phyloP scores from a whole-genome alignment of 2,113 vertebrate genomes.

The Speoplatyrhinus poulsoni region DNA sequence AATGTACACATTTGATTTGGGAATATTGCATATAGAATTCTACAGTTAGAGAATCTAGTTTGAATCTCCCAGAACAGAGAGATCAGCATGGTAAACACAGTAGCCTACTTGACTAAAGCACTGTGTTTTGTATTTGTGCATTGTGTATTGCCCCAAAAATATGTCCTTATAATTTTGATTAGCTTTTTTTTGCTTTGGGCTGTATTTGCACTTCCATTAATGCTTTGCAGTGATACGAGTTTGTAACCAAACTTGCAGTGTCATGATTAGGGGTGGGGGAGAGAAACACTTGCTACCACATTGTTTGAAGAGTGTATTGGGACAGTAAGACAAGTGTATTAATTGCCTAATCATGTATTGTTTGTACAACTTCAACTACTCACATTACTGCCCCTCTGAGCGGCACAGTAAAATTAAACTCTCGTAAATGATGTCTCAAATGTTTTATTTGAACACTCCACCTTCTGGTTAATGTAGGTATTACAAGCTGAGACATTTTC shows the following conservation, averaged over 20 bases:
- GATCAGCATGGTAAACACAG: conserved; percentile 14
- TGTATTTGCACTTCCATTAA: too few species aligned
- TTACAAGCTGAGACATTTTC: neutral
- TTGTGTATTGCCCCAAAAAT: too few species aligned
- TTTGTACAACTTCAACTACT: conserved; percentile 42
- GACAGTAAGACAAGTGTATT: conserved; percentile 21
- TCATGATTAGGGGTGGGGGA: too few species aligned
- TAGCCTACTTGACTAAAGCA: neutral
- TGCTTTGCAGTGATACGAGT: too few species aligned
- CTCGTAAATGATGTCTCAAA: conserved; percentile 2
- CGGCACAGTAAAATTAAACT: conserved; percentile 53
- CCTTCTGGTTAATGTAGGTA: conserved; percentile 2
- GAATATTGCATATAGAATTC: neutral
- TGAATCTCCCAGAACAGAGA: conserved; percentile 2
- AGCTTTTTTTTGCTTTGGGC: too few species aligned
- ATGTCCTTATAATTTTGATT: too few species aligned
- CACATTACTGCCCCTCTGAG: conserved; percentile 39
- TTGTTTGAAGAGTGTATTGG: conserved; percentile 9
- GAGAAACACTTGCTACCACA: neutral
- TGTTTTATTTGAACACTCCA: neutral
- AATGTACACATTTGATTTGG: conserved; percentile 4
- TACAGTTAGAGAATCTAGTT: conserved; percentile 22
- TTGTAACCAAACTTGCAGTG: too few species aligned
- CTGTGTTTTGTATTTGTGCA: too few species aligned
- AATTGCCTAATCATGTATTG: conserved; percentile 36